Base-by-base conservation (phyloP, 2,113 vertebrate genomes). In the Donacobius atricapilla region DNA sequence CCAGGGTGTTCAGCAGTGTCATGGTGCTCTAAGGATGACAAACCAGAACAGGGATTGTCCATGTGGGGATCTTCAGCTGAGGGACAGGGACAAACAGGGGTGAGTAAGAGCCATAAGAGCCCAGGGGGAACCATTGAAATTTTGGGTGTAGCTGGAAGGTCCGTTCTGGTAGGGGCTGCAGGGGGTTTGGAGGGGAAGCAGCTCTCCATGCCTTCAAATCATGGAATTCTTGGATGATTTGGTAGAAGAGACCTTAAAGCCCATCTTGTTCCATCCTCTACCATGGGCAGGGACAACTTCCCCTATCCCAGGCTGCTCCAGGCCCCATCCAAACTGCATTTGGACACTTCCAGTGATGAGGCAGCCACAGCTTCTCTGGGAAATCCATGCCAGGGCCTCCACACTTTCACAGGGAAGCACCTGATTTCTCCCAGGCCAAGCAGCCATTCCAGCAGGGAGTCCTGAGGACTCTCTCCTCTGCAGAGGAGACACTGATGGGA, bases 91-190 rank as follows among this genome's bases (percentile, higher is more conserved):
- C 23, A 39, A 25, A 13, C 66, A 25, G 40, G 44, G 39, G 73
- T 91, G 92, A 96, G 65, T 92, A 95, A 96, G 27, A 92, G 86
- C 68, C 66, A 13, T 60, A 11, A 92, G 88, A 83, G 11, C 61
- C 4, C 21, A 83, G 44, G 69, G 54, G 88, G 50, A 87, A 50
- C 23, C 14, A n/a, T 48, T 11, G 51, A 72, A n/a, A 23, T 27
- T 44, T 64, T n/a, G 47, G 48, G 50, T 24, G 13, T 2, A 31
- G 40, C 30, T 61, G 56, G 48, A 30, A 45, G 42, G 64, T 12
- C 45, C 50, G 16, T 6, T 23, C 58, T 2, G 15, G 24, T 5
- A 16, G 31, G 6, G 39, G 69, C 51, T 47, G 40, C 0, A 4
- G 7, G n/a, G n/a, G 21, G 4, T 20, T 30, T 0, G 0, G 39